A percentile compares a stretch with the other conserved stretches of the same genome.
These are phyloP conservation scores for Pristionchus mayeri DNA, from an alignment of 2,888 invertebrate genomes.

Conservation along the genomic window DNA sequence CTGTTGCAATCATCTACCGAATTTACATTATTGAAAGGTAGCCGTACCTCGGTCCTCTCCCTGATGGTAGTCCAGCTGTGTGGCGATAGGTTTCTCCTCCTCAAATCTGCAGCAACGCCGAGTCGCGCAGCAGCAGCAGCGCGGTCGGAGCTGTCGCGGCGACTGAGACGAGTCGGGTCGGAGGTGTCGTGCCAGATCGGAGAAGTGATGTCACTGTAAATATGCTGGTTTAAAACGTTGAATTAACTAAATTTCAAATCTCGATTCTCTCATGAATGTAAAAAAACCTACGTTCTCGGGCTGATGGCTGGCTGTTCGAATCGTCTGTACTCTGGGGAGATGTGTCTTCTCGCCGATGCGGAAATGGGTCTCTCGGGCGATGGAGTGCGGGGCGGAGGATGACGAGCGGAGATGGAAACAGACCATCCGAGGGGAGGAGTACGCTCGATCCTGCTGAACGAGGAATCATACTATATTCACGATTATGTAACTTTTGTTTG, in stretches of 20 bases:
- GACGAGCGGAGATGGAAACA: constrained; percentile 49
- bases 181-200: constrained; percentile 39
- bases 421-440: constrained; percentile 36
- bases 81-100: constrained; percentile 27
- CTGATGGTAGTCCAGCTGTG: constrained; percentile 50
- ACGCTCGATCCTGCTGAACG: neutral
- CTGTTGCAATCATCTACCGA: neutral
- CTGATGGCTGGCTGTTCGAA: neutral
- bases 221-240: neutral
- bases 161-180: neutral
- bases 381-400: constrained; percentile 38
- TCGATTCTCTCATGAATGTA: neutral
- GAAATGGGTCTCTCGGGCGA: constrained; percentile 31
- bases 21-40: neutral
- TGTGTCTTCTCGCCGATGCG: neutral
- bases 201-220: neutral
- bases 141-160: constrained; percentile 9
- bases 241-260: no score
- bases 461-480: neutral
- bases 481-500: neutral
- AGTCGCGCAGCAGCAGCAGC: neutral
- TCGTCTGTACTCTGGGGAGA: constrained; percentile 31
- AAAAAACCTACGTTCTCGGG: neutral
- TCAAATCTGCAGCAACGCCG: neutral
- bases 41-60: constrained; percentile 46